A percentile compares a stretch with the other conserved stretches of the same genome.
Evolutionary conservation across 2,888 invertebrate genomes (phyloP).

Genomic region (Andrena flavipes): DNA sequence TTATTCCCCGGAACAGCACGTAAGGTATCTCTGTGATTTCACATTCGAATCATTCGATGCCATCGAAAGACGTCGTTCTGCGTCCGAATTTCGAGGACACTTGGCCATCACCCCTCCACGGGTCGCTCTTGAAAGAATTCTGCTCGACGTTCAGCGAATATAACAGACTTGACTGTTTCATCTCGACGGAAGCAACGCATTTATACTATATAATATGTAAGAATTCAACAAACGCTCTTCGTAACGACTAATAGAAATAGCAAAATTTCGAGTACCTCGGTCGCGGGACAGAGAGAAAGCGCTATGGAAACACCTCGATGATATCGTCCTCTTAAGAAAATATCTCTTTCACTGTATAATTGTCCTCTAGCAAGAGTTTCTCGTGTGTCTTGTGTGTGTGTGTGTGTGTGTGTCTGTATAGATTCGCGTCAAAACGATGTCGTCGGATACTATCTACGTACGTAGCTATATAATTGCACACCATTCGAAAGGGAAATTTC

Average conservation of each 20-base stretch:
- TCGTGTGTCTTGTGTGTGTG: neutral
- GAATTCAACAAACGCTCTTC: slow-evolving; percentile 66
- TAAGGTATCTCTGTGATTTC: slow-evolving; percentile 51
- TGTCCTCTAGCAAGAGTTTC: slow-evolving; percentile 6
- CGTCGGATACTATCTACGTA: neutral
- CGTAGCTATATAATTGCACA: neutral
- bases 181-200: slow-evolving; percentile 56
- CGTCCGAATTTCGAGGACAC: slow-evolving; percentile 52
- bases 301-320: slow-evolving; percentile 31
- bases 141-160: slow-evolving; percentile 45
- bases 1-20: slow-evolving; percentile 7
- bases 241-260: slow-evolving; percentile 63
- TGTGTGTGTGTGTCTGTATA: slow-evolving; percentile 6
- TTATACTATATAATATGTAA: slow-evolving; percentile 56
- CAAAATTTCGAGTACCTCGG: slow-evolving; percentile 53
- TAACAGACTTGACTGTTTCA: slow-evolving; percentile 38
- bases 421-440: slow-evolving; percentile 46
- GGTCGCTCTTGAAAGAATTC: neutral
- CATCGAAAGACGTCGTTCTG: slow-evolving; percentile 55
- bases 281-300: slow-evolving; percentile 50
- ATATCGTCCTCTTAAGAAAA: slow-evolving; percentile 51
- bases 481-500: neutral
- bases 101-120: neutral
- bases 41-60: slow-evolving; percentile 7
- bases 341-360: slow-evolving; percentile 39